These are phyloP conservation scores for Ditula angustiorana DNA, from an alignment of 2,888 invertebrate species.

Conservation along the genomic window DNA sequence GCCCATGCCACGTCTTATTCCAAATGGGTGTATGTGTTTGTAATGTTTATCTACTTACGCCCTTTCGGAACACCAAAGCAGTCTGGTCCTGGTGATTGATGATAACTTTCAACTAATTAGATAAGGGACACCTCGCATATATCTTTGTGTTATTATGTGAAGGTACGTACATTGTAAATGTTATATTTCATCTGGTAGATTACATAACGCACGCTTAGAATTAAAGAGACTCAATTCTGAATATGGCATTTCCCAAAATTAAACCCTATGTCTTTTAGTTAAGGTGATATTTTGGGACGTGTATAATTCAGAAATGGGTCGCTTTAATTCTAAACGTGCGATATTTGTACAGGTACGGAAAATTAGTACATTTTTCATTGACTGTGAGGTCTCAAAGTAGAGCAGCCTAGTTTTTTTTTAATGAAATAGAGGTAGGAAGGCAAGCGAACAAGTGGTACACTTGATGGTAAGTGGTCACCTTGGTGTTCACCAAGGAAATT, in stretches of 20 bases:
- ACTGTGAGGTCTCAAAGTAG: no score
- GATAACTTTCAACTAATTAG: conserved; percentile 64
- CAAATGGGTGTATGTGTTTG: not conserved
- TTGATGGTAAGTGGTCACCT: no score
- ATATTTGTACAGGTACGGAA: not conserved
- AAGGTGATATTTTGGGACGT: no score
- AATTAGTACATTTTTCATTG: no score
- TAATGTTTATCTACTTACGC: not conserved
- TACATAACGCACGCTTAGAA: no score
- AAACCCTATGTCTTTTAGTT: not conserved
- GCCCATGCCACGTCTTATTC: not conserved
- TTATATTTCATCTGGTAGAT: not conserved
- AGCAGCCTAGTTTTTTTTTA: no score
- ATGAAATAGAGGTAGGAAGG: no score
- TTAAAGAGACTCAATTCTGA: no score
- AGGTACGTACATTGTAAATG: not conserved
- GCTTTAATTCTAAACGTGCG: no score
- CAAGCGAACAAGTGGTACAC: no score
- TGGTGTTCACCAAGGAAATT: no score
- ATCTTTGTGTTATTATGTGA: conserved; percentile 37
- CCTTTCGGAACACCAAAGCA: not conserved
- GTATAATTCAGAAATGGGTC: no score
- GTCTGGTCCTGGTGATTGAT: conserved; percentile 58
- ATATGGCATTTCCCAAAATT: not conserved
- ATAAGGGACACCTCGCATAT: conserved; percentile 51